Conservation (phyloP, 2,888 invertebrate species). For the Polydrusus pterygomalis region DNA sequence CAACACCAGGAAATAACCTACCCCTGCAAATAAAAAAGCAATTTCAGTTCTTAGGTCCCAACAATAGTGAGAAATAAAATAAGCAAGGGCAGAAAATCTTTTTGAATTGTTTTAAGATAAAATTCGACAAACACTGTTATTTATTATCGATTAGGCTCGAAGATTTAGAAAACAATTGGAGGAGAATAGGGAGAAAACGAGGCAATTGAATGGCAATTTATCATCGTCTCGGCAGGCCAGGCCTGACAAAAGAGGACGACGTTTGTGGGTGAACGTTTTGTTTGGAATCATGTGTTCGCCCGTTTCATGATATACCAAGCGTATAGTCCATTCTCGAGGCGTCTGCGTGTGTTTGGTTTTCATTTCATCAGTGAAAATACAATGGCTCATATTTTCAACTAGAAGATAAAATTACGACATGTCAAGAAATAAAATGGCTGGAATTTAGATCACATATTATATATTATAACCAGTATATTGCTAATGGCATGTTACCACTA, state of each 20-base stretch:
- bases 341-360: conserved; percentile 18
- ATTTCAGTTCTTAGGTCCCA: conserved; percentile 19
- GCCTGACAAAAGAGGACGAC: conserved; percentile 68
- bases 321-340: conserved; percentile 11
- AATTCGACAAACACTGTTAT: conserved; percentile 53
- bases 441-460: too few relatives aligned
- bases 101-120: conserved; percentile 48
- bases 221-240: conserved; percentile 70
- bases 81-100: conserved; percentile 36
- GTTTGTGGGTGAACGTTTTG: conserved; percentile 67
- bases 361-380: neutral
- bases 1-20: conserved; percentile 1
- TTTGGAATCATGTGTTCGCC: conserved; percentile 65
- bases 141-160: conserved; percentile 60
- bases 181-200: conserved; percentile 61
- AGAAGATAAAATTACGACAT: too few relatives aligned
- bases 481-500: too few relatives aligned
- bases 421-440: too few relatives aligned
- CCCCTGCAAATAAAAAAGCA: conserved; percentile 14
- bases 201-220: conserved; percentile 71
- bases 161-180: conserved; percentile 61
- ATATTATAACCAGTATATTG: too few relatives aligned
- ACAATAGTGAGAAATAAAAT: conserved; percentile 29
- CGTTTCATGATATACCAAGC: conserved; percentile 44
- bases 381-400: too few relatives aligned